Evolutionary conservation across 2,797 vertebrate species (phyloP).

Genomic region (Harpagifer antarcticus): DNA sequence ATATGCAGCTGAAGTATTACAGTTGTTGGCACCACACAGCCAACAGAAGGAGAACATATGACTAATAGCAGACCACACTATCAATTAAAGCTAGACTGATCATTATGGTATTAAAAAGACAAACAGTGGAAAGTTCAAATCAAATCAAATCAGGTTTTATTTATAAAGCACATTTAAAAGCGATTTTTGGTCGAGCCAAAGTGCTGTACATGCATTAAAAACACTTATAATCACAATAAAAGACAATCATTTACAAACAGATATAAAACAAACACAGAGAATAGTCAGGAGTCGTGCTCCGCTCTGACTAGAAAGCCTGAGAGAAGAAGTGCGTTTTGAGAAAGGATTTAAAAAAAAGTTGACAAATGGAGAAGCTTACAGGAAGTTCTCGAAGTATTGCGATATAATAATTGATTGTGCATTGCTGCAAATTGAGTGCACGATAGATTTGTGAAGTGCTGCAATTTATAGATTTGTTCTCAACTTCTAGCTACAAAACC

Average conservation of each 20-base stretch:
- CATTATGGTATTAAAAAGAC: conserved; percentile 25
- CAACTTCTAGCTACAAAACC: neutral
- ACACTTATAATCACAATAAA: no score
- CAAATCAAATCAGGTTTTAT: no score
- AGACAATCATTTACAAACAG: no score
- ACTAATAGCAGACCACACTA: conserved; percentile 18
- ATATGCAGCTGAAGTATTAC: neutral
- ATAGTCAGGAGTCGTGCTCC: no score
- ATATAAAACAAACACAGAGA: no score
- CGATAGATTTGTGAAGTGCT: neutral
- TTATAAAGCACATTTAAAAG: no score
- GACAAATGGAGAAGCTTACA: conserved; percentile 7
- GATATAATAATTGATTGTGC: neutral
- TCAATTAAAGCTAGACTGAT: conserved; percentile 20
- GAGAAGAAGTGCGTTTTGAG: no score
- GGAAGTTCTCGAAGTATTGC: conserved; percentile 9
- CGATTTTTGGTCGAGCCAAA: no score
- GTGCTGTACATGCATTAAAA: no score
- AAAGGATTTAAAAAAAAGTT: no score
- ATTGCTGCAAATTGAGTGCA: neutral
- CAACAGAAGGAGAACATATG: conserved; percentile 17
- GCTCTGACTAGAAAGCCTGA: no score
- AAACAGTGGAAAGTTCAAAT: conserved; percentile 6
- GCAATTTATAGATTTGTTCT: neutral
- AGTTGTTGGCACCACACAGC: conserved; percentile 8